phyloP scores from a whole-genome alignment of 1,140 invertebrate genomes.

The Ostrea denselamellosa region DNA sequence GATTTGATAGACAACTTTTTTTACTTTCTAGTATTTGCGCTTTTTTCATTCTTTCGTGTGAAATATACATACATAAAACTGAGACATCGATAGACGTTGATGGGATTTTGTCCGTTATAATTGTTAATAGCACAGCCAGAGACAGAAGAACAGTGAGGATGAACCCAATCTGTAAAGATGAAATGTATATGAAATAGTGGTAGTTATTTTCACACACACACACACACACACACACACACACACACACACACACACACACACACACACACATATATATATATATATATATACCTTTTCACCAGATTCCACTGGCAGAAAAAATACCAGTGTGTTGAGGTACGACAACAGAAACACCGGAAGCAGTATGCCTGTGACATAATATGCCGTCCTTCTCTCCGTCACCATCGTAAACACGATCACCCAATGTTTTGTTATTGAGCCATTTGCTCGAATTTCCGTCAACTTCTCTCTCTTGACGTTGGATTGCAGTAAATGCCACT shows the following conservation, averaged over 20 bases:
- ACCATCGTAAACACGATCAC: slow-evolving; percentile 54
- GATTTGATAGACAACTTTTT: not conserved
- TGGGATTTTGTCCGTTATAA: slow-evolving; percentile 12
- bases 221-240: too few species aligned
- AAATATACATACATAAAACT: not conserved
- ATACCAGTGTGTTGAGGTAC: slow-evolving; percentile 48
- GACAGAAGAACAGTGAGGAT: not conserved
- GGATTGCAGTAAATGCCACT: not conserved
- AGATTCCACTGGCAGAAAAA: slow-evolving; percentile 53
- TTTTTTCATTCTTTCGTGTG: too few species aligned
- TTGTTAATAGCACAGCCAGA: not conserved
- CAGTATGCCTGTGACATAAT: slow-evolving; percentile 50
- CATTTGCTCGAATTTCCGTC: slow-evolving; percentile 15
- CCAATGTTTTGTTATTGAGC: slow-evolving; percentile 36
- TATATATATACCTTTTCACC: slow-evolving; percentile 51
- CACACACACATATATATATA: too few species aligned
- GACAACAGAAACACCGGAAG: slow-evolving; percentile 54
- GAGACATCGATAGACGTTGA: slow-evolving; percentile 10
- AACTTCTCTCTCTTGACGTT: not conserved
- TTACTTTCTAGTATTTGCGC: too few species aligned
- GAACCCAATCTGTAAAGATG: not conserved
- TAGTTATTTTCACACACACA: too few species aligned
- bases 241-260: too few species aligned
- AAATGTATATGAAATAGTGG: not conserved
- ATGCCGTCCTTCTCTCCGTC: slow-evolving; percentile 39